phyloP scores from a whole-genome alignment of 2,797 vertebrate species.

The Silurus aristotelis region DNA sequence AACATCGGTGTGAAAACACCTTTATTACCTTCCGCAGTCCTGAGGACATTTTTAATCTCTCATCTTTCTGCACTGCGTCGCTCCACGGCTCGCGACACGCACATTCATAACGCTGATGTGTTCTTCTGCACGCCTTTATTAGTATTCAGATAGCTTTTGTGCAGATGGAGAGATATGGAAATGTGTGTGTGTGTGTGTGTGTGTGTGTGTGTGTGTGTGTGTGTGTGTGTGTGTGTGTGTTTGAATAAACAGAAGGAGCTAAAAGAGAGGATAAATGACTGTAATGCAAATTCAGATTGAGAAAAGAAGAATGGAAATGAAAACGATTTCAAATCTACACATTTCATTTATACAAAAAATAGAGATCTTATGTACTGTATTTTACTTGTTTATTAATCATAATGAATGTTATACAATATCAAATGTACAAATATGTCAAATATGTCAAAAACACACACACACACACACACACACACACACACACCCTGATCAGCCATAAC shows the following conservation, averaged over 20 bases:
- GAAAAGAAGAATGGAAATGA: background rate
- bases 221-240: slow-evolving; percentile 5
- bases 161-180: slow-evolving; percentile 15
- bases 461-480: too few relatives aligned
- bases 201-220: slow-evolving; percentile 5
- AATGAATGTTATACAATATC: too few relatives aligned
- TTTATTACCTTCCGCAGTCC: slow-evolving; percentile 51
- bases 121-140: background rate
- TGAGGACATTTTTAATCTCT: slow-evolving; percentile 50
- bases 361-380: too few relatives aligned
- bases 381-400: too few relatives aligned
- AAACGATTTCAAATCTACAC: background rate
- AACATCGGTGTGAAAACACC: slow-evolving; percentile 58
- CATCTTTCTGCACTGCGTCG: slow-evolving; percentile 2
- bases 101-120: slow-evolving; percentile 17
- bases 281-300: background rate
- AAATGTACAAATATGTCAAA: too few relatives aligned
- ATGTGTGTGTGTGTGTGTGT: slow-evolving; percentile 3
- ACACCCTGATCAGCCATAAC: too few relatives aligned
- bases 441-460: too few relatives aligned
- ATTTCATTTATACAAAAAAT: too few relatives aligned
- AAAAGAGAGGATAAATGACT: background rate
- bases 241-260: background rate
- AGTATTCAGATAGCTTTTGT: slow-evolving; percentile 13
- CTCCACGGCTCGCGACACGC: slow-evolving; percentile 1